These are phyloP conservation scores for Latrodectus hesperus DNA, from an alignment of 2,888 invertebrate species.

Conservation along the genomic window DNA sequence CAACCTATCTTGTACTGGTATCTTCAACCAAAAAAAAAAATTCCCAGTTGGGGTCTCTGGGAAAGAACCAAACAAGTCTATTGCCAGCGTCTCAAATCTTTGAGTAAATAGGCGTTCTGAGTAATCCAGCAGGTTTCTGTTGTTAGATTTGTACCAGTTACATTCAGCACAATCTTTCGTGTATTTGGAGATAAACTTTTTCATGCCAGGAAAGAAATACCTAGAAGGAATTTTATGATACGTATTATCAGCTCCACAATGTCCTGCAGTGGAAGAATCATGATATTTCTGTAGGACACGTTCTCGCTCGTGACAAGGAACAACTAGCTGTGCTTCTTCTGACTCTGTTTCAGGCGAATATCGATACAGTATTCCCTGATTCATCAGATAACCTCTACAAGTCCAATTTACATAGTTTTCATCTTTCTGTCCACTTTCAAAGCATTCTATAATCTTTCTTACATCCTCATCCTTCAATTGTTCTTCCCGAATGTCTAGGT, in stretches of 20 bases:
- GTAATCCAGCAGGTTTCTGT: not conserved
- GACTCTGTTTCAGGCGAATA: too few relatives aligned
- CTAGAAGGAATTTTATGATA: not conserved
- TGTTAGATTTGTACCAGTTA: too few relatives aligned
- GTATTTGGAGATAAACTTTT: not conserved
- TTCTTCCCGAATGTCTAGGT: not conserved
- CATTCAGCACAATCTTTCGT: too few relatives aligned
- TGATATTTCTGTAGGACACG: not conserved
- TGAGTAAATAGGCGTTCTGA: not conserved
- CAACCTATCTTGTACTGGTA: not conserved
- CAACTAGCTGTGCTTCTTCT: not conserved
- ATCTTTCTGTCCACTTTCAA: not conserved
- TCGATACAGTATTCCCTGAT: not conserved
- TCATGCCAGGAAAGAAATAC: not conserved
- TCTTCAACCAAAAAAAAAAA: not conserved
- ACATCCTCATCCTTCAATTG: not conserved
- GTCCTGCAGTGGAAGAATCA: not conserved
- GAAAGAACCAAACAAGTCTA: not conserved
- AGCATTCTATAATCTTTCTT: not conserved
- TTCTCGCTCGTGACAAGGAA: not conserved
- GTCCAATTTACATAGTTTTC: not conserved
- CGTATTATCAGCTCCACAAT: not conserved
- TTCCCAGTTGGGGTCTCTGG: not conserved
- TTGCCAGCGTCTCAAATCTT: not conserved
- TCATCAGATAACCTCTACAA: not conserved